These are phyloP conservation scores for Oxycera nigricornis DNA, from an alignment of 2,888 invertebrate species.

Conservation along the genomic window DNA sequence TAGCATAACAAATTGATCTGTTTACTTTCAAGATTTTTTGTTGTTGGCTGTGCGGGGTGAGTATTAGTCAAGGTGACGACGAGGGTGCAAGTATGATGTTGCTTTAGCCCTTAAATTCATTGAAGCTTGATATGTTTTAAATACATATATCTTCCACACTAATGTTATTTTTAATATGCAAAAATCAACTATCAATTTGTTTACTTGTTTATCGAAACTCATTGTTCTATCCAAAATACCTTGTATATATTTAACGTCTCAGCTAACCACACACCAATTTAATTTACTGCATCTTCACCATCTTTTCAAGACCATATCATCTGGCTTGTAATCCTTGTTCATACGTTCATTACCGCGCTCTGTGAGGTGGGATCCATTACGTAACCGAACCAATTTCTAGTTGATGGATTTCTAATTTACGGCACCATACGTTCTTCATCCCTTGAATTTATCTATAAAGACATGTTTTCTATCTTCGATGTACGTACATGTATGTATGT, in stretches of 20 bases:
- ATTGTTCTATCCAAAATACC: no score
- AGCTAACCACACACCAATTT: no score
- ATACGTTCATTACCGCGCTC: neutral
- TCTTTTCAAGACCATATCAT: neutral
- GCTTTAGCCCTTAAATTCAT: no score
- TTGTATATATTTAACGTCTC: no score
- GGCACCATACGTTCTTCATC: constrained; percentile 5
- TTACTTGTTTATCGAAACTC: no score
- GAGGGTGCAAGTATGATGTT: neutral
- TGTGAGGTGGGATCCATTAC: neutral
- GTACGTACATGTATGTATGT: neutral
- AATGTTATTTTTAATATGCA: no score
- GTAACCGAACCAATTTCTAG: neutral
- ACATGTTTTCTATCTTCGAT: constrained; percentile 8
- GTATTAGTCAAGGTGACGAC: neutral
- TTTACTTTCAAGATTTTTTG: neutral
- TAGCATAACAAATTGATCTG: neutral
- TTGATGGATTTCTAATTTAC: constrained; percentile 28
- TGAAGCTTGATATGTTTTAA: no score
- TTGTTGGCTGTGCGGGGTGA: neutral
- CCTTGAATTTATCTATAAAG: no score
- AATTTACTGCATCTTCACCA: no score
- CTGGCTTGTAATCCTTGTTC: neutral
- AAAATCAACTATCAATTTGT: no score
- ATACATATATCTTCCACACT: no score